A percentile compares a stretch with the other conserved stretches of the same genome.
phyloP scores from a whole-genome alignment of 2,113 vertebrate genomes.

The Suricata suricatta region DNA sequence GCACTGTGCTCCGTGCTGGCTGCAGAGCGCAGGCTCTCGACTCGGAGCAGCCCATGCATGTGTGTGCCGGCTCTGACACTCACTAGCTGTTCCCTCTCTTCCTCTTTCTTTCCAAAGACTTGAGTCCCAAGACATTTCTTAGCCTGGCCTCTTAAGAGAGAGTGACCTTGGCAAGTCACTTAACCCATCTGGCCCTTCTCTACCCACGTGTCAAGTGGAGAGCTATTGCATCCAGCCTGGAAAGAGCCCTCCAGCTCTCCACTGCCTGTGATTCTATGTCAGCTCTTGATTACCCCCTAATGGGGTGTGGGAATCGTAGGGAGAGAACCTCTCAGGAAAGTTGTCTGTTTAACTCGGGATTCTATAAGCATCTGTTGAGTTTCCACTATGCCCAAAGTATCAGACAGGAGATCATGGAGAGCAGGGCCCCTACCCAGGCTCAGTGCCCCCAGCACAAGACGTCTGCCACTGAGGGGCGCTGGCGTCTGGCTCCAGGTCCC shows the following conservation, averaged over 20 bases:
- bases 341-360: not conserved
- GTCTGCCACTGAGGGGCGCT: not conserved
- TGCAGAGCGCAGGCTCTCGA: not conserved
- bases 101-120: slow-evolving; percentile 24
- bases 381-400: not conserved
- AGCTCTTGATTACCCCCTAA: slow-evolving; percentile 61
- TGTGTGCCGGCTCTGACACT: not conserved
- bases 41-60: not conserved
- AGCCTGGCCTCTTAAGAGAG: slow-evolving; percentile 25
- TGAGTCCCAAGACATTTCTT: not conserved
- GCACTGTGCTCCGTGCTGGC: not conserved
- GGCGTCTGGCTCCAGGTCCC: not conserved
- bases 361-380: not conserved
- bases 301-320: not conserved
- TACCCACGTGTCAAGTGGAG: not conserved
- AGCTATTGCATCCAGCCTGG: not conserved
- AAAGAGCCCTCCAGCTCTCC: slow-evolving; percentile 30
- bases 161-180: slow-evolving; percentile 69
- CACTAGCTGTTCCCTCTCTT: not conserved
- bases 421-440: not conserved
- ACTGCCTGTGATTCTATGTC: not conserved
- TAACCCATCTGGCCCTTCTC: slow-evolving; percentile 64
- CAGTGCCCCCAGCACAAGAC: not conserved
- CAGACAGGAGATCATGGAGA: not conserved
- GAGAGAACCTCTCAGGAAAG: slow-evolving; percentile 8